These are phyloP conservation scores for Erebia epiphron DNA, from an alignment of 2,888 invertebrate genomes.

Conservation along the genomic window DNA sequence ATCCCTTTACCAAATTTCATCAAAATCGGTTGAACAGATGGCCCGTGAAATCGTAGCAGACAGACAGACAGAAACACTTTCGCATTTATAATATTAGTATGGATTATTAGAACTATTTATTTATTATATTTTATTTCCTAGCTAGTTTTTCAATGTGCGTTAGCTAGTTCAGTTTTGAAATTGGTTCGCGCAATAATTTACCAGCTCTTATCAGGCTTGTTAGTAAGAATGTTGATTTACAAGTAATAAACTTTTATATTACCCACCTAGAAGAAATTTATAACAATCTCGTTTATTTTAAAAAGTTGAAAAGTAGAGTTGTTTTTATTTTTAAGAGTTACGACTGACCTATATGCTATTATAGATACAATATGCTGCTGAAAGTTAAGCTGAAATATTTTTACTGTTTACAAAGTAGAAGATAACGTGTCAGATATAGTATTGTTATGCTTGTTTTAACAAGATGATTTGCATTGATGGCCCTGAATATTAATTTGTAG, in stretches of 20 bases:
- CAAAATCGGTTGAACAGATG: too few relatives aligned
- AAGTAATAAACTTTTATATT: conserved; percentile 17
- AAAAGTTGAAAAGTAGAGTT: not conserved
- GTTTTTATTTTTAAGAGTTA: conserved; percentile 6
- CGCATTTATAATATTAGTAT: too few relatives aligned
- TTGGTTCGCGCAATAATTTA: conserved; percentile 14
- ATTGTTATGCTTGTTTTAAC: not conserved
- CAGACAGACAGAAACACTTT: too few relatives aligned
- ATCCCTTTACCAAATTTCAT: too few relatives aligned
- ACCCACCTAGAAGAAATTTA: not conserved
- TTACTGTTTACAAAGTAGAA: not conserved
- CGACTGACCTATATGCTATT: conserved; percentile 3
- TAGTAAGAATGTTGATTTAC: conserved; percentile 19
- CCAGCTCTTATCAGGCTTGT: conserved; percentile 16
- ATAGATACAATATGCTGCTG: not conserved
- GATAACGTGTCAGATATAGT: conserved; percentile 5
- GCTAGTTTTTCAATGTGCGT: not conserved
- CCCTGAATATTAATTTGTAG: not conserved
- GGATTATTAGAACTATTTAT: too few relatives aligned
- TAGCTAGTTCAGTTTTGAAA: not conserved
- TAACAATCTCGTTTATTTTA: not conserved
- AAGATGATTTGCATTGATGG: not conserved
- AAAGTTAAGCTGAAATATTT: not conserved
- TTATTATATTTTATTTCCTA: not conserved
- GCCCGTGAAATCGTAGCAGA: too few relatives aligned